Evolutionary conservation across 2,888 invertebrate species (phyloP), one percentile per base, ranked within the genome.

Genomic region (Drosophila nr. perissopoda): DNA sequence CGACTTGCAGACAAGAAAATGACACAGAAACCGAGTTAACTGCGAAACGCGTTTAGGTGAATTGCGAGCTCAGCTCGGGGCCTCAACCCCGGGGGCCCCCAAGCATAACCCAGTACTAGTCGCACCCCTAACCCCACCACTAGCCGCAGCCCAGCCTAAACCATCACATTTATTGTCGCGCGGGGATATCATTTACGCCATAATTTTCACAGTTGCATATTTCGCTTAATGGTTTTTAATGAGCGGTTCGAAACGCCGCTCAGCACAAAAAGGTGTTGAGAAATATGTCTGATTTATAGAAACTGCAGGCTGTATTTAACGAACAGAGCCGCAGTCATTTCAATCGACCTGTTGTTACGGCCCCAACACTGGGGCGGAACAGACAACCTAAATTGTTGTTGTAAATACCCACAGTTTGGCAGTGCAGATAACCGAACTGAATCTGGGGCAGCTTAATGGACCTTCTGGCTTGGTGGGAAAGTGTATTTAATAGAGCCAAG

Each of bases 11-110:
- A 90, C 87, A 87, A 78, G 89, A 90, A 87, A 87, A 87, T 87
- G 87, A 90, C 87, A 87, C 87, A 87, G 90, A 87, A 87, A 87
- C 89, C 89, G 80, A 88, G 88, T 88, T 82, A 88, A 84, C 72
- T 76, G 54, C 67, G 62, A 67, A 82, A 75, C 88, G 85, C 85
- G 85, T 70, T 87, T 74, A 71, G 69, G 18, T 79, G 67, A 83
- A 76, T 79, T 69, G 82, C 65, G 81, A 83, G 83, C 79, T 70
- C 74, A 63, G 48, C 61, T 58, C 49, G 46, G 6, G 48, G 74
- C 70, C 49, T 10, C 57, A 70, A 48, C 33, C 27, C 49, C 42
- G 29, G 34, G 34, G 52, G 29, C 52, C 54, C 13, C 48, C 57
- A 56, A 31, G 13, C 46, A 48, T 27, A 46, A 49, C 34, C 49